Evolutionary conservation across 2,797 vertebrate genomes (phyloP).

Genomic region (Vultur gryphus): DNA sequence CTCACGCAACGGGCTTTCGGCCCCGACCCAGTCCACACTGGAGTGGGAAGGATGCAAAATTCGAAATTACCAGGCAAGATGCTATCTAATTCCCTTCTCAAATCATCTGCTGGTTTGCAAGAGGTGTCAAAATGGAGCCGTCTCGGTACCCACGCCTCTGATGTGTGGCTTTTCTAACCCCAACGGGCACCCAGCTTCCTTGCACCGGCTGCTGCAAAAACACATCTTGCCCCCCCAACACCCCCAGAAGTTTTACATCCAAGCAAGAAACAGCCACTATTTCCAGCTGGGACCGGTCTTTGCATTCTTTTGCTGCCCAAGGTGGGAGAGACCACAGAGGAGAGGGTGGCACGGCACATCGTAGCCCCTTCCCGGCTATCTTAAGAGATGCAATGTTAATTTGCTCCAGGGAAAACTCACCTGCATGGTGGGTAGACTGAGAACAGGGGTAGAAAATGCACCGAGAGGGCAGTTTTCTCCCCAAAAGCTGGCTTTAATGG

Average conservation of each 20-base stretch:
- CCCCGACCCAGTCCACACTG: fast-evolving
- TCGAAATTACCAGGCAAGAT: fast-evolving
- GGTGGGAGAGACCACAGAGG: neutral
- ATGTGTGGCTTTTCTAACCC: neutral
- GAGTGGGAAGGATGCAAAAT: neutral
- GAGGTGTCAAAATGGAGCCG: fast-evolving
- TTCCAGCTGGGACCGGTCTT: neutral
- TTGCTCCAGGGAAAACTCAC: neutral
- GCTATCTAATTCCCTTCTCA: neutral
- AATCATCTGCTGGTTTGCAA: neutral
- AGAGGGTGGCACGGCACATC: neutral
- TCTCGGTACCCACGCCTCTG: fast-evolving
- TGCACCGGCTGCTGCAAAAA: neutral
- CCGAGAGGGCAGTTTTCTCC: neutral
- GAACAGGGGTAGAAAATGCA: neutral
- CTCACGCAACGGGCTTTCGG: fast-evolving
- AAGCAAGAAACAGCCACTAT: neutral
- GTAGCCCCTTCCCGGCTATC: fast-evolving
- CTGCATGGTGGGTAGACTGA: fast-evolving
- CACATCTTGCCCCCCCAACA: neutral
- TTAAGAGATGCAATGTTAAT: fast-evolving
- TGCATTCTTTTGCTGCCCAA: neutral
- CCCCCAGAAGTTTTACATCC: too few relatives aligned
- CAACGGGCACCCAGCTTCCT: fast-evolving
- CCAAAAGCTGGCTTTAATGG: neutral